Base-by-base conservation (phyloP, 2,797 vertebrate species). In the Myotis planiceps region DNA sequence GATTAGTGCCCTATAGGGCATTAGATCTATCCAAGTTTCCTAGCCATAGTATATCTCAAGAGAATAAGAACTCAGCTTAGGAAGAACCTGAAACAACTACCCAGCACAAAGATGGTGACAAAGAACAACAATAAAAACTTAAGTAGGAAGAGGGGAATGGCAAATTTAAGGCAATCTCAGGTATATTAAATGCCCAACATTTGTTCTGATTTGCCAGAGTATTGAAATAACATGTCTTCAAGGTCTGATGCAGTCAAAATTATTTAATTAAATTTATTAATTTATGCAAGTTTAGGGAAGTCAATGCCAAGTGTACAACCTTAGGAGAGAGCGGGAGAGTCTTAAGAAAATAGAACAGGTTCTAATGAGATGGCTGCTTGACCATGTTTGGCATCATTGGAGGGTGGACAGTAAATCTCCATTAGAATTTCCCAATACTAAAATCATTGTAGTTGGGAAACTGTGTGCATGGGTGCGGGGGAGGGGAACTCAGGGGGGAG, bases 191-290 rank as follows among this genome's bases (percentile, higher is more conserved):
- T 69, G 27, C 7, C 23, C 18, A 23, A 71, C 12, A 74, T 21
- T 51, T 2, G 8, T 60, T 90, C 34, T 34, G 5, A 80, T 37
- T 60, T 63, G 86, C 79, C 4, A 60, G 53, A 87, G 21, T 55
- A 79, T 25, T 66, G 16, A 90, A 81, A 69, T 39, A n/a, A 55
- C 10, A 6, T 72, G 4, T 3, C 23, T 81, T 88, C 42, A 66
- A 49, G 12, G 9, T 79, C 19, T 68, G 45, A 75, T 69, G 29
- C 12, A 85, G 2, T 32, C 63, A 16, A 84, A 37, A 3, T 63
- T 55, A 60, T 58, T 90, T 81, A 66, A 25, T 25, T 5, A 90
- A 84, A 27, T n/a, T 74, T 18, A 76, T 63, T 18, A 42, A 39
- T 45, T 88, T 79, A 58, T 85, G 2, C 12, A 16, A 65, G 12